Evolutionary conservation across 23 tunicate species (phyloP).

Genomic region (Phallusia fumigata): DNA sequence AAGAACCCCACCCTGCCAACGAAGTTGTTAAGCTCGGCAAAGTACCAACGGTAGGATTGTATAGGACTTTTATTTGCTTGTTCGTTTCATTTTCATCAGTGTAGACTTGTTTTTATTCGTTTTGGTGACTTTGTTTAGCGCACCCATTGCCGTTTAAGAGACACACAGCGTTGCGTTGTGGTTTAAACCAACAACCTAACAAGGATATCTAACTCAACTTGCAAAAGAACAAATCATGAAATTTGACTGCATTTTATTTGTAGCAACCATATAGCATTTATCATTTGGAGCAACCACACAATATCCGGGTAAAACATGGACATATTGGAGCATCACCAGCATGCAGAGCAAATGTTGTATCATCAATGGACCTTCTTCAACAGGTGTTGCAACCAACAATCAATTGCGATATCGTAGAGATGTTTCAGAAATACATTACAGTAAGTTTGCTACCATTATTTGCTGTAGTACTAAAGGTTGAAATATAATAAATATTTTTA

Average conservation of each 20-base stretch:
- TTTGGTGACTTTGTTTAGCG: too few species aligned
- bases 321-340: slow-evolving; percentile 88
- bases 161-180: too few species aligned
- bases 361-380: slow-evolving; percentile 64
- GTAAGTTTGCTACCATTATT: slow-evolving; percentile 19
- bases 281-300: slow-evolving; percentile 66
- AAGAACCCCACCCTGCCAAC: not conserved
- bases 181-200: too few species aligned
- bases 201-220: too few species aligned
- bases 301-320: slow-evolving; percentile 32
- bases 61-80: not conserved
- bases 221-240: not conserved
- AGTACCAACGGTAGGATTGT: not conserved
- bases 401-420: slow-evolving; percentile 66
- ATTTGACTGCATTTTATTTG: not conserved
- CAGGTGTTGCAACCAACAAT: slow-evolving; percentile 82
- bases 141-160: too few species aligned
- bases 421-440: slow-evolving; percentile 56
- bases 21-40: slow-evolving; percentile 4
- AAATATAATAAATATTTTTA: not conserved
- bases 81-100: too few species aligned
- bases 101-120: too few species aligned
- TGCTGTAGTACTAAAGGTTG: too few species aligned
- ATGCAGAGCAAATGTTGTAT: slow-evolving; percentile 52
- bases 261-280: slow-evolving; percentile 83